These are phyloP conservation scores for Radopholus similis DNA, from an alignment of 1,140 invertebrate species.

Conservation along the genomic window DNA sequence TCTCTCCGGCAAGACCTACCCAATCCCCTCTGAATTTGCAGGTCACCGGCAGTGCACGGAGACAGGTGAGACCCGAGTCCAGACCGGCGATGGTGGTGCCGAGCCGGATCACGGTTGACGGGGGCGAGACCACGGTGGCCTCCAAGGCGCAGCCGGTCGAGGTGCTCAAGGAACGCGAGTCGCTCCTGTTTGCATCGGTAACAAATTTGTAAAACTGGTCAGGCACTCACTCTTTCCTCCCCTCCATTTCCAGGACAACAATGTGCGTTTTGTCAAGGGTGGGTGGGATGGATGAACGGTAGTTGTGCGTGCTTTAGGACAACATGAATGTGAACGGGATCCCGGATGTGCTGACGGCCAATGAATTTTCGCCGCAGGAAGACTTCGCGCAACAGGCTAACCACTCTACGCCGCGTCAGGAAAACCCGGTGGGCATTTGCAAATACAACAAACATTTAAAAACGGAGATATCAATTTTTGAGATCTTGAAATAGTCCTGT, in stretches of 20 bases:
- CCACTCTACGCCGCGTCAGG: neutral
- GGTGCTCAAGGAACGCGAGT: neutral
- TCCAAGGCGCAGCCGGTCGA: constrained; percentile 15
- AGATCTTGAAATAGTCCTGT: neutral
- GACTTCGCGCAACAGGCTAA: neutral
- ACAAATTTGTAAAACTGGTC: neutral
- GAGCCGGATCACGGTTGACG: constrained; percentile 11
- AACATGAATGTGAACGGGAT: constrained; percentile 3
- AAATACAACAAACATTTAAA: neutral
- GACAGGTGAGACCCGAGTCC: too few relatives aligned
- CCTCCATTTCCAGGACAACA: too few relatives aligned
- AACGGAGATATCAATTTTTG: neutral
- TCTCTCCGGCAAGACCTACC: neutral
- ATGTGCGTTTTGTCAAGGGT: neutral
- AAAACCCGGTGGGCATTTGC: neutral
- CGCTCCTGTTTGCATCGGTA: constrained; percentile 1
- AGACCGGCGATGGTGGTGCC: constrained; percentile 9
- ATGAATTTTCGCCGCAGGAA: neutral
- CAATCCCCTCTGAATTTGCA: too few relatives aligned
- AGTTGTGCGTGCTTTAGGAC: neutral
- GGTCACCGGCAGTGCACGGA: too few relatives aligned
- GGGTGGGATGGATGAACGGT: neutral
- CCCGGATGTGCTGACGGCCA: neutral
- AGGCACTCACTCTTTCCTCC: too few relatives aligned
- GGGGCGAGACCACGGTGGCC: constrained; percentile 3